These are phyloP conservation scores for Stenoptilia bipunctidactyla DNA, from an alignment of 2,888 invertebrate genomes.

Conservation along the genomic window DNA sequence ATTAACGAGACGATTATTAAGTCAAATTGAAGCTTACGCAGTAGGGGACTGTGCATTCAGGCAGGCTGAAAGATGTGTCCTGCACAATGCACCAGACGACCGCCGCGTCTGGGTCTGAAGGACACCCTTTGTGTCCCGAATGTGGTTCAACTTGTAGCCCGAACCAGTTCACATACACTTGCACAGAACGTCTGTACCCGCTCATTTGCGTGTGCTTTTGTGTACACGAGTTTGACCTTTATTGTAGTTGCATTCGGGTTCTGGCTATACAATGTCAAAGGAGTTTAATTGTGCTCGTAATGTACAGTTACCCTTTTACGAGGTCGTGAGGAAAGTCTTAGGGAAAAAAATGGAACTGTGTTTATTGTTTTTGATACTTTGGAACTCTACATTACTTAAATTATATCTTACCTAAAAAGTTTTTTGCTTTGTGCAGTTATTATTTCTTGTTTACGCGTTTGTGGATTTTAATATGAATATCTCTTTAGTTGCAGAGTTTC, in stretches of 20 bases:
- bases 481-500: no score
- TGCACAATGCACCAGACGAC: constrained; percentile 43
- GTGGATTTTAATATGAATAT: no score
- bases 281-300: constrained; percentile 17
- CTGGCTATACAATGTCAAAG: constrained; percentile 15
- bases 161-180: constrained; percentile 54
- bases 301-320: constrained; percentile 4
- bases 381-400: no score
- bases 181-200: constrained; percentile 31
- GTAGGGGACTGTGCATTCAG: constrained; percentile 3
- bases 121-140: constrained; percentile 34
- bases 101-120: constrained; percentile 27
- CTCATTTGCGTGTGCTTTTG: constrained; percentile 32
- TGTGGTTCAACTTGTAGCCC: constrained; percentile 18
- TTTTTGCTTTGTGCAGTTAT: no score
- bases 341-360: no score
- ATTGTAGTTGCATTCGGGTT: constrained; percentile 19
- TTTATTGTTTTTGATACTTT: no score
- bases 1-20: not conserved
- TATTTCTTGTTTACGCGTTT: no score
- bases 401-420: no score
- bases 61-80: constrained; percentile 23
- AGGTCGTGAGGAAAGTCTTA: no score
- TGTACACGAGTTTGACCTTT: constrained; percentile 28
- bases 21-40: not conserved